Evolutionary conservation across 2,888 invertebrate species (phyloP), one percentile per base, ranked within the genome.

Genomic region (Drosophila picticornis): DNA sequence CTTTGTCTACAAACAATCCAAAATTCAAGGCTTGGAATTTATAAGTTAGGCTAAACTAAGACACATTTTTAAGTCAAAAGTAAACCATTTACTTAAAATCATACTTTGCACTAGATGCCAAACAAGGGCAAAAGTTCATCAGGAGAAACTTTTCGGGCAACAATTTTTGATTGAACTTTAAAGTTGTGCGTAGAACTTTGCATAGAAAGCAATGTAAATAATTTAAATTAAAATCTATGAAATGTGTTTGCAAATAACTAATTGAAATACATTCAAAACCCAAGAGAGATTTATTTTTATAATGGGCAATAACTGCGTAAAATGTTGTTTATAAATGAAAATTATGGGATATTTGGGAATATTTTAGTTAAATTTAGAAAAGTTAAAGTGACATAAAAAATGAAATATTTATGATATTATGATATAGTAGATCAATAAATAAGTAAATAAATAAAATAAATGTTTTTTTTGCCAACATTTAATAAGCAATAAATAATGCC

Each of bases 31-130:
- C 25, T 25, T 27, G 16, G 4, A 16, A 46, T 46, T 46, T 46
- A 16, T 16, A 46, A 46, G 16, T 46, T 46, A 2, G 6, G 46
- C 22, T 16, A 9, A 25, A 9, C 25, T 1, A 46, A 46, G 25
- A 16, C 56, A 29, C 40, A 57, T 19, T 43, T 11, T 31, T 25
- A 46, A 7, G 7, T 25, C 13, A 29, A 16, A 5, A 46, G 34
- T 25, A 32, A 59, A 59, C 38, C 55, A 56, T 69, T 68, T 48
- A 55, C 48, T 55, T 68, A 34, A 68, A 68, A 50, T 68, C 69
- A 69, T 58, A 46, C n/a, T 68, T 58, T 58, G 52, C 50, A 58
- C 66, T 53, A 46, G 36, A 46, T 22, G 68, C 40, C 56, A 50
- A 40, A 38, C 25, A 58, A 29, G 43, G 9, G 9, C 16, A 16